These are phyloP conservation scores for Mamestra brassicae DNA, from an alignment of 2,888 invertebrate species.

Conservation along the genomic window DNA sequence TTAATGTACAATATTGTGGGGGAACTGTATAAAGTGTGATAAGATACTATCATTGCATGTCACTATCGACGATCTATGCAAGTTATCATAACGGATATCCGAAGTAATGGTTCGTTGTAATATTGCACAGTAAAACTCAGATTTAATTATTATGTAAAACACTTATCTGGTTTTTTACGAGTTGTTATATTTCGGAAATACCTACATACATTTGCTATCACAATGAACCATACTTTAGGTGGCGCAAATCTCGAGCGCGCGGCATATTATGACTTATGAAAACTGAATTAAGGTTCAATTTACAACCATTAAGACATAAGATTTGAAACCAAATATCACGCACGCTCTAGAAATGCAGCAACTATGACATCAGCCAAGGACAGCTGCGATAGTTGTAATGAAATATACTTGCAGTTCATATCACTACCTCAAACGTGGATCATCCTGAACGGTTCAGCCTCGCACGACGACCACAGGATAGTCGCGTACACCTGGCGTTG, in stretches of 20 bases:
- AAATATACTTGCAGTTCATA: slow-evolving; percentile 91
- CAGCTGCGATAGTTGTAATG: slow-evolving; percentile 33
- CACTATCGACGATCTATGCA: slow-evolving; percentile 26
- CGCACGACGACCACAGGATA: slow-evolving; percentile 96
- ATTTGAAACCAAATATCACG: too few relatives aligned
- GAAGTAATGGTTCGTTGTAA: slow-evolving; percentile 21
- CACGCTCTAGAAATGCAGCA: not conserved
- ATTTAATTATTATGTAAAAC: not conserved
- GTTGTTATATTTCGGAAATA: not conserved
- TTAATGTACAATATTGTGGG: not conserved
- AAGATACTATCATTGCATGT: slow-evolving; percentile 37
- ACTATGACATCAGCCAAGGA: slow-evolving; percentile 6
- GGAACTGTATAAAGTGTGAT: slow-evolving; percentile 12
- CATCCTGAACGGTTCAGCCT: slow-evolving; percentile 94
- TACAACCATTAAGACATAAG: not conserved
- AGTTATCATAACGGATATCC: slow-evolving; percentile 54
- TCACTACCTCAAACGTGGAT: slow-evolving; percentile 96
- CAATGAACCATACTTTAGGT: slow-evolving; percentile 23
- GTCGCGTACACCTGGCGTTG: slow-evolving; percentile 96
- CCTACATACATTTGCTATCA: not conserved
- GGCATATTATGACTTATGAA: not conserved
- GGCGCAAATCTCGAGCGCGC: not conserved
- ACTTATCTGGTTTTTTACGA: not conserved
- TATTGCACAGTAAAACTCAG: slow-evolving; percentile 17
- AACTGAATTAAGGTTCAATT: not conserved